phyloP scores from a whole-genome alignment of 2,797 vertebrate species.

The Salmo trutta region DNA sequence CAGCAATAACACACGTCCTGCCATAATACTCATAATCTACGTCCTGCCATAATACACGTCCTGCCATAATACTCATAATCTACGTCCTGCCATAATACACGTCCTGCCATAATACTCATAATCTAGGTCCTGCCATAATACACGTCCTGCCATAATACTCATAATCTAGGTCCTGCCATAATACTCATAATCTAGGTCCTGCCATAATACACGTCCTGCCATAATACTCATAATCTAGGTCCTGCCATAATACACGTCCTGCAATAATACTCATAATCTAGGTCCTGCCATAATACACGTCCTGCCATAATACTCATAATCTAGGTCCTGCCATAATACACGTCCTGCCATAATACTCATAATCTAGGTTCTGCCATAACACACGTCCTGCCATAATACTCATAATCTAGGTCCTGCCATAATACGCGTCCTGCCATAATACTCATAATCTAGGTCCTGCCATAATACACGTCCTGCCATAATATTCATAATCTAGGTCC shows the following conservation, averaged over 20 bases:
- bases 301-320: too few species aligned
- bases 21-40: slow-evolving; percentile 41
- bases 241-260: too few species aligned
- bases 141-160: not conserved
- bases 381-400: not conserved
- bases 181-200: not conserved
- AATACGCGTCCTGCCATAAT: not conserved
- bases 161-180: not conserved
- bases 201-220: not conserved
- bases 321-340: rapidly evolving
- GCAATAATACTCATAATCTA: not conserved
- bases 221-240: slow-evolving; percentile 26
- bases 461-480: slow-evolving; percentile 37
- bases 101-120: too few species aligned
- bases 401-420: too few species aligned
- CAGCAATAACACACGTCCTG: not conserved
- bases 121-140: not conserved
- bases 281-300: not conserved
- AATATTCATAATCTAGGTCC: not conserved
- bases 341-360: slow-evolving; percentile 18
- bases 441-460: too few species aligned
- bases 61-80: not conserved
- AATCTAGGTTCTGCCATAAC: slow-evolving; percentile 34
- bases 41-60: not conserved
- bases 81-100: too few species aligned